These are phyloP conservation scores for Luffia ferchaultella DNA, from an alignment of 2,888 invertebrate genomes.

Conservation along the genomic window DNA sequence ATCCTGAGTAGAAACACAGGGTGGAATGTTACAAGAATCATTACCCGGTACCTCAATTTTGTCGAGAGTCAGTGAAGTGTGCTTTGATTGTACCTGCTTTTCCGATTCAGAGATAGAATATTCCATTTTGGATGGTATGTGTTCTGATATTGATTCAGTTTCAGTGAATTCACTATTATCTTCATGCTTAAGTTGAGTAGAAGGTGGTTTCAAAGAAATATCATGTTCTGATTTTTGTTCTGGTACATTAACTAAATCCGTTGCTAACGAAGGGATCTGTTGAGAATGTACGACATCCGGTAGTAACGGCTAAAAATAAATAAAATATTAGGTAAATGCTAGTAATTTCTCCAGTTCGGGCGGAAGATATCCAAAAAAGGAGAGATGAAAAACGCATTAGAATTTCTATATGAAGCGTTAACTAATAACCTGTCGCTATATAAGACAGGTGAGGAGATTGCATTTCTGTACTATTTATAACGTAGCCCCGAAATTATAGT, in stretches of 20 bases:
- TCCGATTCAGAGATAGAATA: conserved; percentile 38
- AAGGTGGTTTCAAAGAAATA: conserved; percentile 19
- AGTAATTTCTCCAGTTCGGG: conserved; percentile 17
- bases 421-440: conserved; percentile 7
- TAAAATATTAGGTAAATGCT: conserved; percentile 20
- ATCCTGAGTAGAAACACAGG: conserved; percentile 25
- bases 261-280: conserved; percentile 43
- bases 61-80: neutral
- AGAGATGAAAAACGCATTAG: conserved; percentile 20
- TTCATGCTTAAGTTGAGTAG: conserved; percentile 20
- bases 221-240: conserved; percentile 25
- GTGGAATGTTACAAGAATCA: conserved; percentile 28
- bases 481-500: conserved; percentile 19
- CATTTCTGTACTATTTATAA: conserved; percentile 44
- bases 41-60: conserved; percentile 18
- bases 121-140: conserved; percentile 44
- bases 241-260: conserved; percentile 17
- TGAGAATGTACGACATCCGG: conserved; percentile 63
- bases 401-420: conserved; percentile 12
- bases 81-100: neutral
- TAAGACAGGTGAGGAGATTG: conserved; percentile 15
- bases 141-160: conserved; percentile 53
- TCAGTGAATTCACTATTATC: conserved; percentile 26
- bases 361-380: neutral
- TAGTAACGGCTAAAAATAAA: conserved; percentile 64